Base-by-base conservation (phyloP, 2,888 invertebrate species). In the Tethea ocularis region DNA sequence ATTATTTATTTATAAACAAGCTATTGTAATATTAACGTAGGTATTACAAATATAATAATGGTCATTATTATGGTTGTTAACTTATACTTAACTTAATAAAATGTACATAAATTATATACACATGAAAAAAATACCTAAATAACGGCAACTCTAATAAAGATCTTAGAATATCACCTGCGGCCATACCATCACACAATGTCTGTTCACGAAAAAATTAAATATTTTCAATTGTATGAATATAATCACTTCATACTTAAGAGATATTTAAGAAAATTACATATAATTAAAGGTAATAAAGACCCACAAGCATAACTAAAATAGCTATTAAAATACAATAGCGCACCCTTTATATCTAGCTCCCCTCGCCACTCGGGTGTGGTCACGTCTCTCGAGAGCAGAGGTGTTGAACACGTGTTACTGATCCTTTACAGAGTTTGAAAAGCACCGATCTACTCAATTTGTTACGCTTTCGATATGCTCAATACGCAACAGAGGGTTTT, bases 351-450 rank as follows among this genome's bases (percentile, higher is more conserved):
- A 69, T 64, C 68, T 61, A 56, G 61, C 74, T 71, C 84, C 85
- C 84, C 82, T 70, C 63, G 61, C 60, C 68, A 71, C 68, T 68
- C 70, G 74, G 74, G 74, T 71, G 76, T 72, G 83, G 83, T 77
- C 86, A 82, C 80, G 78, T 77, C 81, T 46, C 46, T 46, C 20
- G 46, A 46, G 46, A 79, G 81, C 79, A 75, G 74, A 85, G 84
- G 86, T 86, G 87, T 84, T 72, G 88, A 90, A 89, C 91, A 92
- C 91, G 91, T 91, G 91, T 89, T 89, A 77, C 77, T 74, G 81
- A 84, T 86, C 84, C 84, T 81, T 78, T 80, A 84, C 78, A 74
- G 38, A n/a, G 69, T 64, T 62, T 56, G 23, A 59, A 70, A 71
- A 82, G 80, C 72, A 71, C 73, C 83, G 84, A 87, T 87, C 82